Percentiles rank a stretch among this genome's conserved stretches.
Conservation (phyloP, 2,113 vertebrate species). For the Carollia perspicillata region DNA sequence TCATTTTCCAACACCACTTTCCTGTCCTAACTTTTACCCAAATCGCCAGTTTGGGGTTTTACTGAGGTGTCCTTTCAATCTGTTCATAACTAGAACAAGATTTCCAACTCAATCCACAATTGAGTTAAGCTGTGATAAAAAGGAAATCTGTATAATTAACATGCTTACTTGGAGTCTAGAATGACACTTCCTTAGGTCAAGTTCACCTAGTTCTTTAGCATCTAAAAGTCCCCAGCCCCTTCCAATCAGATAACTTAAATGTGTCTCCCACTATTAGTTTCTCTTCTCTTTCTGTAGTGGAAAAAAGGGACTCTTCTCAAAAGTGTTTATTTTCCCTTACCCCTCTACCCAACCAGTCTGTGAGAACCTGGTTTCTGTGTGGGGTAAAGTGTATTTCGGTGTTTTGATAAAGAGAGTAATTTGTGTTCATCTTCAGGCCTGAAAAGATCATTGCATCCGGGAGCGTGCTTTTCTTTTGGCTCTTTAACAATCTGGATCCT, state of each 20-base stretch:
- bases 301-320: not conserved
- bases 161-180: not conserved
- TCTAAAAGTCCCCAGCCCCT: not conserved
- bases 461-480: constrained; percentile 35
- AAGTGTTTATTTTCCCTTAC: constrained; percentile 25
- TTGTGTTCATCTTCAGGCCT: constrained; percentile 42
- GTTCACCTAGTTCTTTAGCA: constrained; percentile 37
- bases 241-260: constrained; percentile 36
- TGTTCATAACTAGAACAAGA: constrained; percentile 35
- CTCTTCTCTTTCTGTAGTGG: constrained; percentile 29
- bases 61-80: not conserved
- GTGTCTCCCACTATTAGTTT: constrained; percentile 7
- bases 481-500: constrained; percentile 48
- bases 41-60: constrained; percentile 12
- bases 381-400: constrained; percentile 42
- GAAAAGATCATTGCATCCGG: constrained; percentile 38
- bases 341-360: not conserved
- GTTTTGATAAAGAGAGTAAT: constrained; percentile 60
- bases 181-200: constrained; percentile 31
- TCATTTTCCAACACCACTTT: constrained; percentile 32
- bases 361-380: constrained; percentile 22
- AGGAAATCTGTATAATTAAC: constrained; percentile 19
- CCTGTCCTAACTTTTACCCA: constrained; percentile 20
- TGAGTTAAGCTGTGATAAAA: constrained; percentile 36
- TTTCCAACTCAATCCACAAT: constrained; percentile 21